Evolutionary conservation across 2,113 vertebrate species (phyloP), one percentile per base, ranked within the genome.

Genomic region (Alectura lathami): DNA sequence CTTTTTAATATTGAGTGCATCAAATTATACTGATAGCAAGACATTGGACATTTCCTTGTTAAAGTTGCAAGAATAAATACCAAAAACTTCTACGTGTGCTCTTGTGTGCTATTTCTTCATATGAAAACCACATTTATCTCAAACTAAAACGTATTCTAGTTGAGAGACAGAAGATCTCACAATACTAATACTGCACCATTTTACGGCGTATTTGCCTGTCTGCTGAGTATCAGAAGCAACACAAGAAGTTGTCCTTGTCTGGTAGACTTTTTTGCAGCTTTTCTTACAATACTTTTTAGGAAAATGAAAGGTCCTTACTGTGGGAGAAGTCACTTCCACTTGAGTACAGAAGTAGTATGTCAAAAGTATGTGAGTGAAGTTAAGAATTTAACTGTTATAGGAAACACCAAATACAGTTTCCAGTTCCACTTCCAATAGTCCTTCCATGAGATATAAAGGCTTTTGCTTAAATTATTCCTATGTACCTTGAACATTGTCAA

Each of bases 401-500:
- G 89, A 97, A 97, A 97, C 86, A 83, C 83, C 45, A 94, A 30
- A 85, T 51, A 54, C 57, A 69, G 93, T 92, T 97, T 97, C 91
- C 93, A 94, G 83, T 96, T 96, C 22, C 47, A 30, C 57, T 93
- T 97, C 84, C 84, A 68, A 88, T 69, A 96, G 88, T 89, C 26
- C 11, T 85, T 82, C 40, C 6, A 0, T 91, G 74, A 87, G 80
- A 67, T 89, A 89, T 30, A 73, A 93, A 94, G 63, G 34, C 42
- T 86, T 96, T 63, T 95, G 89, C 93, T 96, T 97, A 97, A 97
- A 94, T 97, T 94, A 97, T 26, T 93, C 87, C 69, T 97, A 94
- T 75, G 36, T 76, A 86, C 54, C 36, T 95, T 79, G 77, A 86
- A 94, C 81, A 45, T 96, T 96, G 94, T 97, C 96, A 72, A 87